Percentiles rank a stretch among this genome's conserved stretches.
phyloP scores from a whole-genome alignment of 1,140 invertebrate species.

The Conopomorpha cramerella region DNA sequence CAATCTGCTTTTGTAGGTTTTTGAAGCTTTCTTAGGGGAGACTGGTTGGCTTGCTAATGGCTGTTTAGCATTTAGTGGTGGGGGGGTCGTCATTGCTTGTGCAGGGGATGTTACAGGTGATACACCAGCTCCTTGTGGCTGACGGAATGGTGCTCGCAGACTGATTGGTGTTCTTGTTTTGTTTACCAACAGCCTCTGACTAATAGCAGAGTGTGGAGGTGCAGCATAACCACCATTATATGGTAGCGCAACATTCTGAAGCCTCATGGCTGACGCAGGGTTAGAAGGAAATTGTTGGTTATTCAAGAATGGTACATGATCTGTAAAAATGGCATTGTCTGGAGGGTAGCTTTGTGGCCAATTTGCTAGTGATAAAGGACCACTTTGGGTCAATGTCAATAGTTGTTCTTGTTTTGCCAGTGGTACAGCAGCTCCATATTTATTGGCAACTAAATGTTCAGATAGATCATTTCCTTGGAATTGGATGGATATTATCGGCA shows the following conservation, averaged over 20 bases:
- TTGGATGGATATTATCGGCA: constrained; percentile 44
- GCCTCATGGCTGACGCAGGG: constrained; percentile 41
- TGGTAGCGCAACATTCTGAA: constrained; percentile 29
- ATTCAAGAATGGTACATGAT: constrained; percentile 45
- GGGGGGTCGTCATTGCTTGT: constrained; percentile 10
- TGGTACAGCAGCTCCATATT: constrained; percentile 27
- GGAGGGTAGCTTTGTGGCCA: constrained; percentile 24
- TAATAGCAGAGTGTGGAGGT: constrained; percentile 18
- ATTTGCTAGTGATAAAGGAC: constrained; percentile 17
- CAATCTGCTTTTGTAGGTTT: constrained; percentile 63
- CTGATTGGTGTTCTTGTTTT: constrained; percentile 36
- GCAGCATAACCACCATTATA: constrained; percentile 26
- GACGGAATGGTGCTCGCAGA: constrained; percentile 27
- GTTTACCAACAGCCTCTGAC: constrained; percentile 30
- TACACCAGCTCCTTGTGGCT: constrained; percentile 23
- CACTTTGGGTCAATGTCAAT: too few relatives aligned
- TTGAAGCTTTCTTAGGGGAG: constrained; percentile 43
- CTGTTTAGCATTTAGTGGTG: too few relatives aligned
- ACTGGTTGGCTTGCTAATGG: constrained; percentile 22
- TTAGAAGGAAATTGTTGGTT: constrained; percentile 46
- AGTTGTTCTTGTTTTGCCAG: constrained; percentile 33
- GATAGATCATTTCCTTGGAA: constrained; percentile 50
- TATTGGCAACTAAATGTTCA: constrained; percentile 34
- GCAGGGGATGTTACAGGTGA: constrained; percentile 5
- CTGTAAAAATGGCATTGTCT: constrained; percentile 24